Evolutionary conservation across 2,797 vertebrate species (phyloP), one percentile per base, ranked within the genome.

Genomic region (Karalla daura): DNA sequence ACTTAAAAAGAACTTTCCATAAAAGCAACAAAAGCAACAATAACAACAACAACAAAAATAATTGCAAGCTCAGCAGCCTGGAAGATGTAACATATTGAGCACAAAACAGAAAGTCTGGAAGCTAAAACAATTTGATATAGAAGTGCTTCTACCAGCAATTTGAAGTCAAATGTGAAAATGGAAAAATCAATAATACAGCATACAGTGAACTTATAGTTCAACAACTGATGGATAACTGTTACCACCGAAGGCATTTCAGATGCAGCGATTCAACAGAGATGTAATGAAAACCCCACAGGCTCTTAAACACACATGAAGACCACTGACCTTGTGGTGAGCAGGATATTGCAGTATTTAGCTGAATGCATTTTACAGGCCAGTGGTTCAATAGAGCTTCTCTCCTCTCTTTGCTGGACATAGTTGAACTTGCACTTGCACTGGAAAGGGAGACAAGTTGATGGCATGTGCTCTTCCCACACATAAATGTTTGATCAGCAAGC

Each of bases 131-230:
- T 27, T 67, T 54, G 58, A 68, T 15, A 33, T 47, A 60, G 61
- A 66, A 63, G 49, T 30, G 35, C 32, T 62, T 24, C 45, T 30
- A n/a, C 10, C 15, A 27, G n/a, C 28, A 71, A 64, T 58, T 21
- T 54, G 2, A 69, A 66, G 46, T 64, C 56, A 66, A 50, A 70
- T 37, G 52, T 33, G 49, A n/a, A 67, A 76, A 74, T 70, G 37
- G 12, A 61, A 70, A 81, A 78, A 78, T 76, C 81, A 70, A 81
- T 78, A 75, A 40, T 30, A 28, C 64, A 45, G 56, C 59, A 56
- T 64, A 39, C 5, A 44, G n/a, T 68, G 59, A 71, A 69, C 25
- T 45, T 20, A 51, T 3, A 62, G 70, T 68, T 65, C 63, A 78
- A 41, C 24, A 40, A 54, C 53, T 60, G 52, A 20, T 45, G 45